A percentile compares a stretch with the other conserved stretches of the same genome.
phyloP scores from a whole-genome alignment of 2,888 invertebrate species.

The Calephelis perditalis region DNA sequence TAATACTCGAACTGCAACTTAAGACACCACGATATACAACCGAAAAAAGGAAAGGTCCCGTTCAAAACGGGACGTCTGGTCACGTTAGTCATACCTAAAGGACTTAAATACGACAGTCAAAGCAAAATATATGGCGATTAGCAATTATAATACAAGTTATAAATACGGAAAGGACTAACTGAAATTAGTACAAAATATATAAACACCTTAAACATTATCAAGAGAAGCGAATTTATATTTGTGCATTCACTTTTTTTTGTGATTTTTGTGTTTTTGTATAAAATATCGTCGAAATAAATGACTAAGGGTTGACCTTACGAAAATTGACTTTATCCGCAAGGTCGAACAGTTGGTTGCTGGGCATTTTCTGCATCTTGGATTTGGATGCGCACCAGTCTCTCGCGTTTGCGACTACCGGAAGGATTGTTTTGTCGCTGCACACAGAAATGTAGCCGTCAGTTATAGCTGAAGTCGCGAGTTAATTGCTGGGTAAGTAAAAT shows the following conservation, averaged over 20 bases:
- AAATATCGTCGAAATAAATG: conserved; percentile 50
- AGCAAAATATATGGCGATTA: conserved; percentile 71
- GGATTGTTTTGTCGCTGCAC: conserved; percentile 65
- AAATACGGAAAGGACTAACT: conserved; percentile 38
- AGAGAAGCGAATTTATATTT: conserved; percentile 56
- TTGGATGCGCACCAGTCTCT: conserved; percentile 63
- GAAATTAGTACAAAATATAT: conserved; percentile 69
- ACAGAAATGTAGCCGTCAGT: conserved; percentile 49
- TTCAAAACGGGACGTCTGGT: too few species aligned
- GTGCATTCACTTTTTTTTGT: conserved; percentile 72
- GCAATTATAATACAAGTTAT: conserved; percentile 39
- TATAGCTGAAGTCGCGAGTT: conserved; percentile 29
- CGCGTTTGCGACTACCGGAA: conserved; percentile 69
- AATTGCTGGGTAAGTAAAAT: conserved; percentile 13
- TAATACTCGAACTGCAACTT: too few species aligned
- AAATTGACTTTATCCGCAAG: conserved; percentile 48
- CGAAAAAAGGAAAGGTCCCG: too few species aligned
- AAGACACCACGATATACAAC: too few species aligned
- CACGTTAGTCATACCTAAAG: conserved; percentile 41
- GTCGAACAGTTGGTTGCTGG: conserved; percentile 51
- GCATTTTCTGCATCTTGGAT: conserved; percentile 41
- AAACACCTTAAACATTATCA: conserved; percentile 59
- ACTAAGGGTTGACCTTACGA: conserved; percentile 53
- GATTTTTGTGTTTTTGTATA: conserved; percentile 60
- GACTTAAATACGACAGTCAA: conserved; percentile 72